These are phyloP conservation scores for Clitarchus hookeri DNA, from an alignment of 2,888 invertebrate species.

Conservation along the genomic window DNA sequence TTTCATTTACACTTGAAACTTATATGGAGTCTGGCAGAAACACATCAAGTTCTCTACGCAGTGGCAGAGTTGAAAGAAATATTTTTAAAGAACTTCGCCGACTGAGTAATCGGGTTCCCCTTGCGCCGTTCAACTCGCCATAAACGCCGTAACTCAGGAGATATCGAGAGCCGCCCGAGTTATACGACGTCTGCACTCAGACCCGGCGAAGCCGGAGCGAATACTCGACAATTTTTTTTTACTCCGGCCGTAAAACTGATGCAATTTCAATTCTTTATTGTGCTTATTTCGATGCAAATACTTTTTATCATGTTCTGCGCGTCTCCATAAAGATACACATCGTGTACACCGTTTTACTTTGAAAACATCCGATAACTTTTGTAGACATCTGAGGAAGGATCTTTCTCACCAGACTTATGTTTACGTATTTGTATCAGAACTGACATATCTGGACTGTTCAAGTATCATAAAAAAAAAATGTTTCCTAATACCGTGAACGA, in stretches of 20 bases:
- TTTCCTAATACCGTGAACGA: too few species aligned
- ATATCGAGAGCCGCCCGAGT: too few species aligned
- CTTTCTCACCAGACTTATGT: neutral
- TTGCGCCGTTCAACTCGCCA: too few species aligned
- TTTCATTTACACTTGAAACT: too few species aligned
- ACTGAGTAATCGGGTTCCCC: too few species aligned
- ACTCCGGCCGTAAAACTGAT: conserved; percentile 3
- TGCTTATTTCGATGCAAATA: neutral
- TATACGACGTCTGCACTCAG: too few species aligned
- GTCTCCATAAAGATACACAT: neutral
- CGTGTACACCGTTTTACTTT: neutral
- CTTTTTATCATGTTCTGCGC: neutral
- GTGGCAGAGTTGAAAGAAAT: too few species aligned
- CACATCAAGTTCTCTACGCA: too few species aligned
- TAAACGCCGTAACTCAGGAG: too few species aligned
- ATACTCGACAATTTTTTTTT: neutral
- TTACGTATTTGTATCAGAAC: neutral
- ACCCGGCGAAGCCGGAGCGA: too few species aligned
- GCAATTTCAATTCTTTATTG: neutral
- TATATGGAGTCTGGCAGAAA: too few species aligned
- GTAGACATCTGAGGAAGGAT: neutral
- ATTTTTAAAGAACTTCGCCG: too few species aligned
- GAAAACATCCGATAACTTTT: neutral
- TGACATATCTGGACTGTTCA: neutral
- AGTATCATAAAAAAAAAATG: neutral